These are phyloP conservation scores for Periphyllus acericola DNA, from an alignment of 2,888 invertebrate species.

Conservation along the genomic window DNA sequence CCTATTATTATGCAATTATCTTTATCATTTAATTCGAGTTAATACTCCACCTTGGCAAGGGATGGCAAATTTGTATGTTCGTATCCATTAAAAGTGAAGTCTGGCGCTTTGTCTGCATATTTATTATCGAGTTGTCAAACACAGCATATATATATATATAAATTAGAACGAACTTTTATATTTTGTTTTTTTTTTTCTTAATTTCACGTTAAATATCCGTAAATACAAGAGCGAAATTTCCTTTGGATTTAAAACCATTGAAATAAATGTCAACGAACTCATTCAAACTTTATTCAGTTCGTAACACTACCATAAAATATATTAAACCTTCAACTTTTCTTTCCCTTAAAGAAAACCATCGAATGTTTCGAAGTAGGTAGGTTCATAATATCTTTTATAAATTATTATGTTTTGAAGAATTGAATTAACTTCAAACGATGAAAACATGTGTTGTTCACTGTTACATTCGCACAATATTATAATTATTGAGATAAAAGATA, in stretches of 20 bases:
- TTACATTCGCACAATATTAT: no score
- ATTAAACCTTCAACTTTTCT: background rate
- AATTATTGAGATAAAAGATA: no score
- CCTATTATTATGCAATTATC: no score
- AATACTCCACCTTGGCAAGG: no score
- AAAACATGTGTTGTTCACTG: background rate
- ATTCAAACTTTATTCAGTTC: background rate
- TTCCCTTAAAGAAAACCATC: background rate
- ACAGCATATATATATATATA: no score
- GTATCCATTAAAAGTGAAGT: no score
- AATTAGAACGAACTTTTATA: background rate
- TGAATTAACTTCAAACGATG: background rate
- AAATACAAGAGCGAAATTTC: background rate
- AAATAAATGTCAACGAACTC: constrained; percentile 11
- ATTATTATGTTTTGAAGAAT: background rate
- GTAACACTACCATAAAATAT: background rate
- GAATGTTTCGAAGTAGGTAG: background rate
- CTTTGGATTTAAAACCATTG: constrained; percentile 24
- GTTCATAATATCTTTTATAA: background rate
- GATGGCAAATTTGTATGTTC: no score
- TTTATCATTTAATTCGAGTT: no score
- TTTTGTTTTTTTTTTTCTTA: background rate
- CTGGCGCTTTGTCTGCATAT: no score
- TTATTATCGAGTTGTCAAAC: no score
- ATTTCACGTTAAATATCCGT: background rate